Base-by-base conservation (phyloP, 2,797 vertebrate species). In the Trachops cirrhosus region DNA sequence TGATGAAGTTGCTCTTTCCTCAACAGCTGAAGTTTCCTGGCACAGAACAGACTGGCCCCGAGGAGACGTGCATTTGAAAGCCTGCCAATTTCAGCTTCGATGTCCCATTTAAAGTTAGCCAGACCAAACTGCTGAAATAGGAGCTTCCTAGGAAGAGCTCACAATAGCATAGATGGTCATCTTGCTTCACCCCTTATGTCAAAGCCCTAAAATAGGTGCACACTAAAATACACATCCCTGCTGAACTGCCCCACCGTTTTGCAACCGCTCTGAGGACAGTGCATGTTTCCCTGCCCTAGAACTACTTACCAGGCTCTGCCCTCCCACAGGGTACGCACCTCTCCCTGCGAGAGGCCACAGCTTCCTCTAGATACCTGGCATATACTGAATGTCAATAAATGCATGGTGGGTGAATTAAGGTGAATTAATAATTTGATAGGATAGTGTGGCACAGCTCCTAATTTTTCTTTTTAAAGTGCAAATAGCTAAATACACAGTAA, bases 51-150 rank as follows among this genome's bases (percentile, higher is more conserved):
- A 54, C 2, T 96, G 62, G 46, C 67, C 86, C 64, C 73, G 34
- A 71, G 77, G 75, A 96, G 67, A 84, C 62, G 32, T 46, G 39
- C 46, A 39, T 79, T 39, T 77, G 93, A 79, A 41, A 16, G 71
- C 16, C 95, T 91, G 84, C 93, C 94, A 91, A 39, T 22, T 46
- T 41, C 75, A 74, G 73, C 80, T 83, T n/a, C 34, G 59, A 48
- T 73, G 89, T 73, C 41, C 94, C 79, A 91, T 75, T 93, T 92
- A 62, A 80, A 88, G 59, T 59, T 3, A 89, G 80, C 80, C 95
- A 70, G 84, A 64, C 7, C 39, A 57, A 78, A 70, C 21, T 87
- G 75, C 86, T 48, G 46, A 96, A 95, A 94, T 11, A 74, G 34
- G 52, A 93, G 32, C 29, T 74, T 86, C 83, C 75, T 32, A 80